Percentiles rank a stretch among this genome's conserved stretches.
phyloP scores from a whole-genome alignment of 2,113 vertebrate species.

The Gobio gobio region DNA sequence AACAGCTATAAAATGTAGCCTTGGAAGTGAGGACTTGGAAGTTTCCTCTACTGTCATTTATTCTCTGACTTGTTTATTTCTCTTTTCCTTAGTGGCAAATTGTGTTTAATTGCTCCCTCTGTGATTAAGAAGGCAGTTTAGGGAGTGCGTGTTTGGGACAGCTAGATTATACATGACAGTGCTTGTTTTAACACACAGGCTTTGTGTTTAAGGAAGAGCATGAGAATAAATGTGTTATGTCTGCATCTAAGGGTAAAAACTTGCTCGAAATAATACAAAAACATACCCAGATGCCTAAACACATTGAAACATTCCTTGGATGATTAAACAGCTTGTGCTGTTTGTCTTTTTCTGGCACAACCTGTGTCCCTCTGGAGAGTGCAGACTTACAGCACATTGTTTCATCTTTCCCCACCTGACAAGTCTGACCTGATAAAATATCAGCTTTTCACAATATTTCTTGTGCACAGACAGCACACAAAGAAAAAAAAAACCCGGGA shows the following conservation, averaged over 20 bases:
- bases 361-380: neutral
- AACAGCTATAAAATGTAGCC: neutral
- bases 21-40: neutral
- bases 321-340: slow-evolving; percentile 6
- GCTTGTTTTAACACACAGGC: slow-evolving; percentile 24
- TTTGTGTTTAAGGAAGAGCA: neutral
- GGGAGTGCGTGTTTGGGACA: slow-evolving; percentile 16
- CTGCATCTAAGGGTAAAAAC: slow-evolving; percentile 8
- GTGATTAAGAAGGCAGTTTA: slow-evolving; percentile 36
- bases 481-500: neutral
- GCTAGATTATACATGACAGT: slow-evolving; percentile 15
- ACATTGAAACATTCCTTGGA: neutral
- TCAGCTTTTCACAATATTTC: slow-evolving; percentile 1
- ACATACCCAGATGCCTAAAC: neutral
- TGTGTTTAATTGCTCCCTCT: slow-evolving; percentile 42
- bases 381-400: neutral
- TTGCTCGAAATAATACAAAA: slow-evolving; percentile 13
- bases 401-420: slow-evolving; percentile 10
- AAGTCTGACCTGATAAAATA: slow-evolving; percentile 23
- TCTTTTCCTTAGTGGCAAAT: slow-evolving; percentile 16
- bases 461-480: neutral
- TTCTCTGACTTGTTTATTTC: slow-evolving; percentile 2
- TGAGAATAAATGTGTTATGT: neutral
- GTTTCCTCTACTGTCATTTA: slow-evolving; percentile 13
- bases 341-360: slow-evolving; percentile 10